These are phyloP conservation scores for Nasonia oneida DNA, from an alignment of 2,888 invertebrate species.

Conservation along the genomic window DNA sequence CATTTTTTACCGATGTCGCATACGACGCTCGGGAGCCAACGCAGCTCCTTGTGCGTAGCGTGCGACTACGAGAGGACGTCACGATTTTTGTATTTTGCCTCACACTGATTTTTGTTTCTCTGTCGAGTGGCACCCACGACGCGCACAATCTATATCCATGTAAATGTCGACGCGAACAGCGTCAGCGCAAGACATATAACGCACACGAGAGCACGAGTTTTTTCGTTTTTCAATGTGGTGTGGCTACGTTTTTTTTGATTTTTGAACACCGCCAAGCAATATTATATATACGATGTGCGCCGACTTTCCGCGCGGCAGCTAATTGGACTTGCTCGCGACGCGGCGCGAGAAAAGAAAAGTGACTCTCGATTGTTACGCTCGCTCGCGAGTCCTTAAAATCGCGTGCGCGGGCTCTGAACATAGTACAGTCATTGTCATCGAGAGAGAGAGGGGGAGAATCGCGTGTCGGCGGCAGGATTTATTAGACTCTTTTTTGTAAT, in stretches of 20 bases:
- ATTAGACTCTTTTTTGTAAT: not conserved
- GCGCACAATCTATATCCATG: slow-evolving; percentile 69
- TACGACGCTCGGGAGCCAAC: slow-evolving; percentile 48
- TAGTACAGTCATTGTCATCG: slow-evolving; percentile 8
- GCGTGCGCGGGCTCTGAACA: not conserved
- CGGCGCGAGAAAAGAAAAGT: slow-evolving; percentile 57
- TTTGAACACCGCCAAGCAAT: slow-evolving; percentile 51
- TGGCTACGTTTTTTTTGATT: slow-evolving; percentile 73
- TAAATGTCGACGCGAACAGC: slow-evolving; percentile 63
- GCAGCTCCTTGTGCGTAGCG: slow-evolving; percentile 51
- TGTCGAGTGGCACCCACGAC: slow-evolving; percentile 77
- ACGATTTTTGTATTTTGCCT: slow-evolving; percentile 77
- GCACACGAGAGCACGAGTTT: slow-evolving; percentile 72
- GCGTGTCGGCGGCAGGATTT: slow-evolving; percentile 14
- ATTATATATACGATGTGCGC: not conserved
- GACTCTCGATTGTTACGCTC: slow-evolving; percentile 2
- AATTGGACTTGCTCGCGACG: slow-evolving; percentile 72
- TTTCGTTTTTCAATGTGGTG: slow-evolving; percentile 77
- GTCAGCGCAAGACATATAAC: slow-evolving; percentile 63
- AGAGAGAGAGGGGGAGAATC: not conserved
- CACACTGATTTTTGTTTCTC: slow-evolving; percentile 65
- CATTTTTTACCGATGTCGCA: slow-evolving; percentile 45
- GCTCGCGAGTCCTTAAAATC: slow-evolving; percentile 18
- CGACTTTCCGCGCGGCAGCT: slow-evolving; percentile 63
- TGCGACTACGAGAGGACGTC: slow-evolving; percentile 63